A percentile compares a stretch with the other conserved stretches of the same genome.
phyloP scores from a whole-genome alignment of 1,140 invertebrate species.

The Aphaenogaster ashmeadi region DNA sequence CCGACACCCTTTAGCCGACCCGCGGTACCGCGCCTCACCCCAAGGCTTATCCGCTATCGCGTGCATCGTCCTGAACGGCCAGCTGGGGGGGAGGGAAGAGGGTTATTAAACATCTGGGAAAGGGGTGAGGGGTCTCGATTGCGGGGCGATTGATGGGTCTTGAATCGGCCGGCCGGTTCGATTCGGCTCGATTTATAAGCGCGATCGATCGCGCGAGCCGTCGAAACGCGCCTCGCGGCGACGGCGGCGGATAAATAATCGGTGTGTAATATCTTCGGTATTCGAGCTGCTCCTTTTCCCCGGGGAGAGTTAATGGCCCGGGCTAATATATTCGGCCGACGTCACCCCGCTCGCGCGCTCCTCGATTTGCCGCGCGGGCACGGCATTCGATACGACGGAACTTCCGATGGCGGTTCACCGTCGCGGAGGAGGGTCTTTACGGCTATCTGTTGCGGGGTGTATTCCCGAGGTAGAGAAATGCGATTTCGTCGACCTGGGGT shows the following conservation, averaged over 20 bases:
- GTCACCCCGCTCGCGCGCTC: background rate
- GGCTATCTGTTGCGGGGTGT: constrained; percentile 47
- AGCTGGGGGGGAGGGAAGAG: constrained; percentile 45
- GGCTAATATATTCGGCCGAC: constrained; percentile 62
- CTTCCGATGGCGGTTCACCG: constrained; percentile 57
- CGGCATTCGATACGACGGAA: constrained; percentile 54
- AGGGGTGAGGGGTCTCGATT: constrained; percentile 71
- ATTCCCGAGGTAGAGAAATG: constrained; percentile 40
- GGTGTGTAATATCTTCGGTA: constrained; percentile 55
- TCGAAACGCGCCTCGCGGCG: constrained; percentile 23
- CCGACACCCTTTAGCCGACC: constrained; percentile 25
- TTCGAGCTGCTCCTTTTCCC: constrained; percentile 60
- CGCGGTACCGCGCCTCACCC: constrained; percentile 57
- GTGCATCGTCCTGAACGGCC: constrained; percentile 69
- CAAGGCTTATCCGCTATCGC: constrained; percentile 68
- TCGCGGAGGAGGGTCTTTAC: constrained; percentile 53
- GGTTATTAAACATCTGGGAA: constrained; percentile 75
- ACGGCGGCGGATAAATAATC: constrained; percentile 56
- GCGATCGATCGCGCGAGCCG: constrained; percentile 55
- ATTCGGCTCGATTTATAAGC: constrained; percentile 44
- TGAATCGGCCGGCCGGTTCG: constrained; percentile 50
- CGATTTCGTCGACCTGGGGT: background rate
- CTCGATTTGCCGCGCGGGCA: background rate
- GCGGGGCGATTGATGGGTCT: constrained; percentile 72
- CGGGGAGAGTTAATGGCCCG: constrained; percentile 60